A percentile compares a stretch with the other conserved stretches of the same genome.
Conservation (phyloP, 2,113 vertebrate genomes). For the Tragelaphus scriptus region DNA sequence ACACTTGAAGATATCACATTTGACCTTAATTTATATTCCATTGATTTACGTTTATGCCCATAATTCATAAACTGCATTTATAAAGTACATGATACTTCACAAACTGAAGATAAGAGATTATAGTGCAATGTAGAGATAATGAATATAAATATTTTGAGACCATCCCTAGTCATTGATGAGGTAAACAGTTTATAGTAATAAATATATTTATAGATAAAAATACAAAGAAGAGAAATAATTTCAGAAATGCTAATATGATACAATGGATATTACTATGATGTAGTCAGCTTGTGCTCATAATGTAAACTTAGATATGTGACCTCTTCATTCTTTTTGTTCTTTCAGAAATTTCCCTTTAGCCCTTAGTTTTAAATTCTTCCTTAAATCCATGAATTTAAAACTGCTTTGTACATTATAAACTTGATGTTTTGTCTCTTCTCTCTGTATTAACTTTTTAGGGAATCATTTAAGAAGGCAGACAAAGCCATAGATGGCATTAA, state of each 20-base stretch:
- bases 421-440: not conserved
- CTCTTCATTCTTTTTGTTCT: not conserved
- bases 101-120: not conserved
- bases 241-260: not conserved
- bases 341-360: not conserved
- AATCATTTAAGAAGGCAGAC: not conserved
- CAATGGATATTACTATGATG: not conserved
- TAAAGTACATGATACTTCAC: not conserved
- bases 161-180: not conserved
- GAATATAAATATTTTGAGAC: not conserved
- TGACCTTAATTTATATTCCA: not conserved
- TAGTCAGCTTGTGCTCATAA: not conserved
- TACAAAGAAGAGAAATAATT: not conserved
- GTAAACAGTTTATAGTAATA: not conserved
- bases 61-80: not conserved
- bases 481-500: not conserved
- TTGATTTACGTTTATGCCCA: not conserved
- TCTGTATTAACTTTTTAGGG: not conserved
- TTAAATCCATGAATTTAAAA: not conserved
- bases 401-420: not conserved
- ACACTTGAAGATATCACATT: not conserved
- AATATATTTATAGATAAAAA: not conserved
- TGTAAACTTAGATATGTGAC: not conserved
- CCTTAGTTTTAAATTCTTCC: not conserved
- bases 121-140: not conserved